phyloP scores from a whole-genome alignment of 1,140 invertebrate genomes.

The Frieseomelitta varia region DNA sequence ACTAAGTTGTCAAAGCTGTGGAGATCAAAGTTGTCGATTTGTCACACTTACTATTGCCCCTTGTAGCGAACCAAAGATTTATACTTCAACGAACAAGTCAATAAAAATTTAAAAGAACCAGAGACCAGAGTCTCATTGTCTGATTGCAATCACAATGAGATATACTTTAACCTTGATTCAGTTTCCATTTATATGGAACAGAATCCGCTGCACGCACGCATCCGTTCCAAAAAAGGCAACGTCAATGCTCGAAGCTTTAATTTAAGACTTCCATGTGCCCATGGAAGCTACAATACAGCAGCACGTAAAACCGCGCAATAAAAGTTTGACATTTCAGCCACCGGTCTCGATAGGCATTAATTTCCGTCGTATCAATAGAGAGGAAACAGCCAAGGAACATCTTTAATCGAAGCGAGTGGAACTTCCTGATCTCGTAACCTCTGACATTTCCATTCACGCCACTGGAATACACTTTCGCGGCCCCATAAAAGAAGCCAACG shows the following conservation, averaged over 20 bases:
- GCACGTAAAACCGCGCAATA: background rate
- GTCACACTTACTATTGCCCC: no score
- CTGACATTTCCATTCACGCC: background rate
- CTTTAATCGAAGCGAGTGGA: no score
- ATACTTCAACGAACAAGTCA: background rate
- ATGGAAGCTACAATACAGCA: slow-evolving; percentile 10
- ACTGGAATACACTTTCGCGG: no score
- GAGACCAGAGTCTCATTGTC: background rate
- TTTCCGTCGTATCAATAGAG: slow-evolving; percentile 1
- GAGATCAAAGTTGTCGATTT: background rate
- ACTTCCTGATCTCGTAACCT: slow-evolving; percentile 8
- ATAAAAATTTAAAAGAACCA: background rate
- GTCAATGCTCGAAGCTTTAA: background rate
- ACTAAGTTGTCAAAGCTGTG: no score
- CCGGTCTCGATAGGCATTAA: slow-evolving; percentile 3
- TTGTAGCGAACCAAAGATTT: background rate
- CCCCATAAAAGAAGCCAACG: background rate
- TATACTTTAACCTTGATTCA: background rate
- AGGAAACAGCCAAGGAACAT: slow-evolving; percentile 12
- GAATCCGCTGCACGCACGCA: no score
- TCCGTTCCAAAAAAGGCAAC: no score
- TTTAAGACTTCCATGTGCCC: slow-evolving; percentile 14
- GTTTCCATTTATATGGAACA: background rate
- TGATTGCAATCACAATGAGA: background rate
- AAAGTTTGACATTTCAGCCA: slow-evolving; percentile 14